Evolutionary conservation across 53 echinoderm and acorn worm species (phyloP).

Genomic region (Henricia sp.): DNA sequence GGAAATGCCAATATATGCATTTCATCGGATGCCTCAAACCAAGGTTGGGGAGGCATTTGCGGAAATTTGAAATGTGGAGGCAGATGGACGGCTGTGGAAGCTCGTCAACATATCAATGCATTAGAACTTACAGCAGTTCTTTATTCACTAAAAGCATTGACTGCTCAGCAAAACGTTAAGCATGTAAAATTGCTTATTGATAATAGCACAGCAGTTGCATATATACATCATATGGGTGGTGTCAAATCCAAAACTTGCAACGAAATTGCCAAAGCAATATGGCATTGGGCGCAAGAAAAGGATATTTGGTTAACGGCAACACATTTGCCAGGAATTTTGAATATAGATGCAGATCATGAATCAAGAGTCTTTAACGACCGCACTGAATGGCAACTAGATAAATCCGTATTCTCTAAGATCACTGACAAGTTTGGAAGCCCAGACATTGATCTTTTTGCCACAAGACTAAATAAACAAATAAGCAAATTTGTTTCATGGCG

Average conservation of each 20-base stretch:
- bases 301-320: slow-evolving; percentile 19
- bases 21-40: slow-evolving; percentile 52
- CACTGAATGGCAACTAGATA: slow-evolving; percentile 30
- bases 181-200: slow-evolving; percentile 46
- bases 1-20: slow-evolving; percentile 29
- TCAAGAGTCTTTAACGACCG: slow-evolving; percentile 13
- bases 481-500: slow-evolving; percentile 58
- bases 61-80: slow-evolving; percentile 23
- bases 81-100: slow-evolving; percentile 42
- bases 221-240: slow-evolving; percentile 53
- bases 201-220: slow-evolving; percentile 45
- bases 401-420: not conserved
- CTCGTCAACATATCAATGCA: slow-evolving; percentile 19
- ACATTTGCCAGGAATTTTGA: slow-evolving; percentile 20
- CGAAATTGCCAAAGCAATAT: slow-evolving; percentile 12
- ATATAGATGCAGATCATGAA: slow-evolving; percentile 16
- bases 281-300: slow-evolving; percentile 16
- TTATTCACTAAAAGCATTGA: slow-evolving; percentile 27
- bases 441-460: slow-evolving; percentile 69
- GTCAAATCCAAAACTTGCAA: slow-evolving; percentile 30
- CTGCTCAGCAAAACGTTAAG: not conserved
- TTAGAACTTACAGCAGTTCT: slow-evolving; percentile 43
- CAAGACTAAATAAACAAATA: slow-evolving; percentile 69
- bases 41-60: slow-evolving; percentile 47
- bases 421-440: slow-evolving; percentile 44